These are phyloP conservation scores for Zenarchopterus dispar DNA, from an alignment of 2,797 vertebrate species.

Conservation along the genomic window DNA sequence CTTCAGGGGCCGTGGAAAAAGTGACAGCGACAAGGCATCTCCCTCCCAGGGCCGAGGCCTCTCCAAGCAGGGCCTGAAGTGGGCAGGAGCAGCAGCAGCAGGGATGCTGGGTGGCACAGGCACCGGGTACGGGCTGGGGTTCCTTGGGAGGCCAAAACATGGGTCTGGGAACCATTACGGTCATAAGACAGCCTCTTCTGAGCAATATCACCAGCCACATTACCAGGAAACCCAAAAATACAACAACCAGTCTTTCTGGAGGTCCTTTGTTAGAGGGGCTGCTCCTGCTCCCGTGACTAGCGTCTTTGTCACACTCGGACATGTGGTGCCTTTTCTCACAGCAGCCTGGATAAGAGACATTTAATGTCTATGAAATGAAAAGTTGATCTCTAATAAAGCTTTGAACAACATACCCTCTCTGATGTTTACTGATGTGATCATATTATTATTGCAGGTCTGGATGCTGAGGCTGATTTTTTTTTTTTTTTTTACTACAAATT, in stretches of 20 bases:
- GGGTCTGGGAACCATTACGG: constrained; percentile 40
- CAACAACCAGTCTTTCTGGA: constrained; percentile 60
- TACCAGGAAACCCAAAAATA: constrained; percentile 37
- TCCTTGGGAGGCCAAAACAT: constrained; percentile 68
- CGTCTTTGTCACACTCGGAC: constrained; percentile 51
- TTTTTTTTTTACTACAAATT: too few relatives aligned
- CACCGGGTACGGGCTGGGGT: constrained; percentile 77
- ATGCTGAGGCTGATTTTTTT: too few relatives aligned
- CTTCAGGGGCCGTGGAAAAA: constrained; percentile 53
- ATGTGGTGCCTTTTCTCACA: constrained; percentile 58
- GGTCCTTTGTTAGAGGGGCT: constrained; percentile 45
- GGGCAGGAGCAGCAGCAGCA: constrained; percentile 76
- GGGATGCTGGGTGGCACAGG: constrained; percentile 78
- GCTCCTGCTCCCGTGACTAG: constrained; percentile 35
- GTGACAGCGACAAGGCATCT: constrained; percentile 25
- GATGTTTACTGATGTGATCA: constrained; percentile 5
- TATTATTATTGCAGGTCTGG: too few relatives aligned
- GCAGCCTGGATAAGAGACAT: constrained; percentile 60
- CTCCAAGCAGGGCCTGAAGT: constrained; percentile 75
- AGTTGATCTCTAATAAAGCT: constrained; percentile 38
- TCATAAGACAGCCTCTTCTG: constrained; percentile 34
- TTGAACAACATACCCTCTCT: constrained; percentile 11
- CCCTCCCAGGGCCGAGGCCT: constrained; percentile 57
- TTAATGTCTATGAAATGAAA: constrained; percentile 21
- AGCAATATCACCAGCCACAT: constrained; percentile 43